Conservation (phyloP, 2,113 vertebrate genomes). For the Loxodonta africana region DNA sequence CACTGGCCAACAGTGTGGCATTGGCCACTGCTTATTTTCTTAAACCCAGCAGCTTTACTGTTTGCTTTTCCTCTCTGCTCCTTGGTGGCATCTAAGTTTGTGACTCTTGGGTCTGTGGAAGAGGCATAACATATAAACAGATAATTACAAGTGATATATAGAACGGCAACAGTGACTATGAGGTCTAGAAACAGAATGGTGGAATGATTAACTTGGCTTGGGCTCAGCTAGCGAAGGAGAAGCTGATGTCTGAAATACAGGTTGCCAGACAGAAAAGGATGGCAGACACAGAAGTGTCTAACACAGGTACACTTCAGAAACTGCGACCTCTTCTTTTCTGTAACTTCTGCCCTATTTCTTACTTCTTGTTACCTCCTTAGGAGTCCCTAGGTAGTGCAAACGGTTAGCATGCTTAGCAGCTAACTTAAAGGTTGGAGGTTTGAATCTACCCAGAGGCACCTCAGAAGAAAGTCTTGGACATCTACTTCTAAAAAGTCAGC, state of each 20-base stretch:
- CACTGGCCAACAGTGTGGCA: neutral
- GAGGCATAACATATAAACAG: neutral
- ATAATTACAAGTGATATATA: accelerated
- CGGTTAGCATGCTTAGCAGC: too few relatives aligned
- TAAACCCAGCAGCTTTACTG: neutral
- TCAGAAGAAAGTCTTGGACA: too few relatives aligned
- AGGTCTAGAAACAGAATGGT: neutral
- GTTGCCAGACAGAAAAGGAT: neutral
- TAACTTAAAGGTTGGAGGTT: too few relatives aligned
- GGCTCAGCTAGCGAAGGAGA: neutral
- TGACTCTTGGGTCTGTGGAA: neutral
- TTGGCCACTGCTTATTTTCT: neutral
- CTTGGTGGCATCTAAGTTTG: neutral
- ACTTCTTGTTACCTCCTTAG: neutral
- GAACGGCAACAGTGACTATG: neutral
- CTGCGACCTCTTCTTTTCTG: neutral
- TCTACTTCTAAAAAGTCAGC: too few relatives aligned
- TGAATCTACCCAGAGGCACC: too few relatives aligned
- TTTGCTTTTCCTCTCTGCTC: neutral
- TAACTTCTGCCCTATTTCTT: neutral
- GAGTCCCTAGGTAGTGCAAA: too few relatives aligned
- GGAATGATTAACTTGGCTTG: neutral
- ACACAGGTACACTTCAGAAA: neutral
- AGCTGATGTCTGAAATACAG: neutral
- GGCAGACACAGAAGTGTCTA: neutral